phyloP scores from a whole-genome alignment of 2,113 vertebrate genomes.

The Andinoacara biseriatus region DNA sequence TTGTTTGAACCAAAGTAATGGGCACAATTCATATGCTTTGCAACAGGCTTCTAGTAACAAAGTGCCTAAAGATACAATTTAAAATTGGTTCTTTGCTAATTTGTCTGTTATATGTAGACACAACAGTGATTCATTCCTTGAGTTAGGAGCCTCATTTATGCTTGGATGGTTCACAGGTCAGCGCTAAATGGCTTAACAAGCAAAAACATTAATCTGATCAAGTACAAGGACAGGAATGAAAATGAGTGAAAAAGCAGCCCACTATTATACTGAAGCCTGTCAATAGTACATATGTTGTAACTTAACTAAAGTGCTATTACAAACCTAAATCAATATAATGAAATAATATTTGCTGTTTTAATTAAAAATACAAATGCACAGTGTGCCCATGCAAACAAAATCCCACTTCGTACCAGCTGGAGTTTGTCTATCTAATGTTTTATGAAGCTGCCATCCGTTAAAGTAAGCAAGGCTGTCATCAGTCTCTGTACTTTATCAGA shows the following conservation, averaged over 20 bases:
- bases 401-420: background rate
- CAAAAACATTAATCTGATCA: background rate
- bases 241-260: background rate
- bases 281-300: too few relatives aligned
- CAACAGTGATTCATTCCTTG: background rate
- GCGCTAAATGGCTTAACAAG: background rate
- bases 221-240: background rate
- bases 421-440: slow-evolving; percentile 46
- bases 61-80: background rate
- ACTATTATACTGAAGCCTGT: background rate
- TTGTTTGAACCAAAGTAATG: background rate
- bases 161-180: background rate
- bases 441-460: slow-evolving; percentile 56
- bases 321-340: background rate
- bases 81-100: background rate
- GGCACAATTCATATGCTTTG: background rate
- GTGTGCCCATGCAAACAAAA: background rate
- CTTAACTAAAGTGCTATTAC: too few relatives aligned
- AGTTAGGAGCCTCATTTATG: background rate
- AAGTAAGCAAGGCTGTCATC: slow-evolving; percentile 46
- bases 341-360: background rate
- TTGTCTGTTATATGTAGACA: background rate
- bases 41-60: background rate
- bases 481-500: slow-evolving; percentile 65
- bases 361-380: background rate